Evolutionary conservation across 1,140 invertebrate genomes (phyloP).

Genomic region (Periplaneta americana): DNA sequence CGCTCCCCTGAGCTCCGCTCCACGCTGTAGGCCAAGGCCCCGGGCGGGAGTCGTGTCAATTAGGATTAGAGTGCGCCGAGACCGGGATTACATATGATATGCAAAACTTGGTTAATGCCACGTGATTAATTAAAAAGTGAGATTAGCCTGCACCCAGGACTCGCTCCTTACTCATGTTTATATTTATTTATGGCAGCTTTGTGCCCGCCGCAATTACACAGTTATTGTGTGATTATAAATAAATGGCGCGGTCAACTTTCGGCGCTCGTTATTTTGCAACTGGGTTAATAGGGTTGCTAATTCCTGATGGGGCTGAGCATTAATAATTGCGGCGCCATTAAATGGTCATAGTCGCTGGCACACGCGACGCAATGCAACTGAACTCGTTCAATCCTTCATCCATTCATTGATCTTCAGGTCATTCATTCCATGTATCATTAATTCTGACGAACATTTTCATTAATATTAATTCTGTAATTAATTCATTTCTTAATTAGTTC

Average conservation of each 20-base stretch:
- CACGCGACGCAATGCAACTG: too few species aligned
- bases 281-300: background rate
- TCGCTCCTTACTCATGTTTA: too few species aligned
- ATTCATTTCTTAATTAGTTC: too few species aligned
- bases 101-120: constrained; percentile 8
- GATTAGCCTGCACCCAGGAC: background rate
- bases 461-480: too few species aligned
- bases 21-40: background rate
- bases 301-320: background rate
- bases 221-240: background rate
- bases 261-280: background rate
- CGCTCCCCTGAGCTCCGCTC: background rate
- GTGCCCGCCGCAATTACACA: background rate
- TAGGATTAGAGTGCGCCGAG: constrained; percentile 1
- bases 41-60: background rate
- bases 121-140: constrained; percentile 17
- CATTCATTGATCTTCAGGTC: too few species aligned
- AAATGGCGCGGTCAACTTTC: too few species aligned
- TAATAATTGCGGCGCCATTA: background rate
- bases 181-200: background rate
- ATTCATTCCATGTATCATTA: too few species aligned
- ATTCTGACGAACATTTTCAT: too few species aligned
- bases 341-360: too few species aligned
- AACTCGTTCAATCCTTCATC: too few species aligned
- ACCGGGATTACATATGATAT: background rate